Conservation (phyloP, 2,113 vertebrate genomes). For the Phoxinus phoxinus region DNA sequence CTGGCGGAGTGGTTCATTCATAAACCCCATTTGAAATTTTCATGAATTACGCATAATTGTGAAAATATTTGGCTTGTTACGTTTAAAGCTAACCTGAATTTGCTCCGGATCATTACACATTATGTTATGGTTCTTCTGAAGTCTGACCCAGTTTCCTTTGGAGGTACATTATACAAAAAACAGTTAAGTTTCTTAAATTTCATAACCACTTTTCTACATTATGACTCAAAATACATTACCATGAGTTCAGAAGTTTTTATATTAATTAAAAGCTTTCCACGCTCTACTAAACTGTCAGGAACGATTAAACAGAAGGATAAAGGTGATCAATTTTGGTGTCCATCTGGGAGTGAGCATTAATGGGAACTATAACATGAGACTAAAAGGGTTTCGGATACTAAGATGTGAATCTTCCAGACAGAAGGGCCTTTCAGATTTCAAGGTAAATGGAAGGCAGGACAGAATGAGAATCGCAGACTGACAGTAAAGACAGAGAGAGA, state of each 20-base stretch:
- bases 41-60: too few relatives aligned
- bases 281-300: not conserved
- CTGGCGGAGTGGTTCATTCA: too few relatives aligned
- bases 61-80: too few relatives aligned
- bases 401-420: not conserved
- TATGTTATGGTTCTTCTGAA: not conserved
- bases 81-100: not conserved
- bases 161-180: not conserved
- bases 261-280: not conserved
- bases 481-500: not conserved
- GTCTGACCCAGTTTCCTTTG: not conserved
- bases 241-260: not conserved
- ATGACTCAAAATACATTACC: slow-evolving; percentile 4
- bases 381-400: not conserved
- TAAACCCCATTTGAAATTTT: too few relatives aligned
- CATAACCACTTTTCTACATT: not conserved
- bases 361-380: not conserved
- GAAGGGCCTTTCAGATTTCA: slow-evolving; percentile 17
- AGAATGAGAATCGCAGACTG: not conserved
- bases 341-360: not conserved
- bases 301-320: not conserved
- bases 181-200: not conserved
- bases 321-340: slow-evolving; percentile 3
- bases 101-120: not conserved
- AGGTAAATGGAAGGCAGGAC: slow-evolving; percentile 7